A percentile compares a stretch with the other conserved stretches of the same genome.
Conservation (phyloP, 1,140 invertebrate genomes). For the Nasonia vitripennis region DNA sequence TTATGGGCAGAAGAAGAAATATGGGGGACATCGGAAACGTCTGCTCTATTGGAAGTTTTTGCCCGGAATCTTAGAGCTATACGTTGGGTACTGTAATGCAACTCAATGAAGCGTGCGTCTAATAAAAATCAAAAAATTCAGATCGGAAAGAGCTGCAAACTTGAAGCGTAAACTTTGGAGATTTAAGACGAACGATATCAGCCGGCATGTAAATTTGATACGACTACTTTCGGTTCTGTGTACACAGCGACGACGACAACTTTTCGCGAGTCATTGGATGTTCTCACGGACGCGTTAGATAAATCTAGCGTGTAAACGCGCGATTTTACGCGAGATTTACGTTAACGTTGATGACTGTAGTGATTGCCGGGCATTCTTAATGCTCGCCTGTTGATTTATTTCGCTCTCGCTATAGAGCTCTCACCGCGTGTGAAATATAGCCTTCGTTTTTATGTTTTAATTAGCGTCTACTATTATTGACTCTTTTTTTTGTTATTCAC, state of each 20-base stretch:
- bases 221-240: background rate
- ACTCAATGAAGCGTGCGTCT: too few species aligned
- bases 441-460: background rate
- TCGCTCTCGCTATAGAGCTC: background rate
- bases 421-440: background rate
- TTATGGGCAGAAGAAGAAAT: too few species aligned
- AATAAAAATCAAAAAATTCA: too few species aligned
- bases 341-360: conserved; percentile 27
- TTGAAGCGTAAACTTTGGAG: background rate
- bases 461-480: too few species aligned
- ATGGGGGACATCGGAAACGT: too few species aligned
- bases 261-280: conserved; percentile 46
- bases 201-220: conserved; percentile 3
- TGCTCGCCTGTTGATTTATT: conserved; percentile 34
- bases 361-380: conserved; percentile 30
- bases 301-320: conserved; percentile 46
- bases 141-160: too few species aligned
- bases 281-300: conserved; percentile 23
- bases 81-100: too few species aligned
- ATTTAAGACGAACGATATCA: background rate
- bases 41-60: too few species aligned
- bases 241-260: conserved; percentile 12
- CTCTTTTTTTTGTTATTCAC: too few species aligned
- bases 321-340: conserved; percentile 46
- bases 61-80: too few species aligned